Conservation (phyloP, 2,888 invertebrate genomes). For the Orthosia gothica region DNA sequence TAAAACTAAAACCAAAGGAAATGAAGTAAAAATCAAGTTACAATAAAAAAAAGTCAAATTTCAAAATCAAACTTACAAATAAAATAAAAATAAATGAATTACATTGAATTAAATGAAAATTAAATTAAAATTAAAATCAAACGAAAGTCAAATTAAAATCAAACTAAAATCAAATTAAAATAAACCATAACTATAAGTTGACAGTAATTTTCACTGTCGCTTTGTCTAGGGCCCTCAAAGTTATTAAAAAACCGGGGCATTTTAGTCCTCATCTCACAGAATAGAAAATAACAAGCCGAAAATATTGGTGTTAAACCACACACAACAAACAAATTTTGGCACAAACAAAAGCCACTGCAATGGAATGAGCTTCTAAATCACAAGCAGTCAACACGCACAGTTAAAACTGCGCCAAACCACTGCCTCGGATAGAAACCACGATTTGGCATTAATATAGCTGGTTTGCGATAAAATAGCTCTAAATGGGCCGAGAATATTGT, state of each 20-base stretch:
- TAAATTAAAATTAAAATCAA: too few species aligned
- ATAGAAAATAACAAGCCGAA: neutral
- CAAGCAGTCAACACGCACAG: slow-evolving; percentile 37
- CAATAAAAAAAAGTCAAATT: too few species aligned
- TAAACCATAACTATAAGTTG: too few species aligned
- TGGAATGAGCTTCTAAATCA: slow-evolving; percentile 56
- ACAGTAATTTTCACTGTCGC: too few species aligned
- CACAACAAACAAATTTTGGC: slow-evolving; percentile 47
- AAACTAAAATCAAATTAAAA: too few species aligned
- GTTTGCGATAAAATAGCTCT: slow-evolving; percentile 43
- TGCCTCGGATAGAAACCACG: slow-evolving; percentile 44
- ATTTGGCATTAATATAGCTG: slow-evolving; percentile 56
- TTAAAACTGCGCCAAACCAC: slow-evolving; percentile 58
- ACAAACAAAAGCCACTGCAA: slow-evolving; percentile 52
- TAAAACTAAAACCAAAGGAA: too few species aligned
- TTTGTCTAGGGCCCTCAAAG: neutral
- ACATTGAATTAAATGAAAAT: too few species aligned
- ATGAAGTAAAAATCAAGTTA: too few species aligned
- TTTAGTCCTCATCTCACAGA: neutral
- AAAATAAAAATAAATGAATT: too few species aligned
- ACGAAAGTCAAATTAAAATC: too few species aligned
- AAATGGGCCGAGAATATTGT: slow-evolving; percentile 24
- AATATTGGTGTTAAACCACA: slow-evolving; percentile 9
- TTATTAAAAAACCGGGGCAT: neutral
- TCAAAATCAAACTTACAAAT: too few species aligned